Evolutionary conservation across 2,888 invertebrate species (phyloP).

Genomic region (Sabellastarte sp.): DNA sequence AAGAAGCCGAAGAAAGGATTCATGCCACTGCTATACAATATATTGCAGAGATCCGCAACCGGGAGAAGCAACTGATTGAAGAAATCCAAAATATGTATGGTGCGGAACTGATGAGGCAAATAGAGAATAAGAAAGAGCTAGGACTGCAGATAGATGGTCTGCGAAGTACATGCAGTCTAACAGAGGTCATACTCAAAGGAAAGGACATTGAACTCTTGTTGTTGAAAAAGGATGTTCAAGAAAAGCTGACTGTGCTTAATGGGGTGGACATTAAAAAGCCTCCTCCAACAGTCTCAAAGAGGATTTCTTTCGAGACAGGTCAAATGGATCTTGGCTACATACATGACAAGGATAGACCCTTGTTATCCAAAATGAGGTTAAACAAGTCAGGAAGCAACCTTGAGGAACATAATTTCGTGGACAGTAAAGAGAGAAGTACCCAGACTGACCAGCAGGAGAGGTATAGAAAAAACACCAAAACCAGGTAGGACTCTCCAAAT

Average conservation of each 20-base stretch:
- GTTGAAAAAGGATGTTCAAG: conserved; percentile 58
- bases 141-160: conserved; percentile 45
- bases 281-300: conserved; percentile 46
- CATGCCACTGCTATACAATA: conserved; percentile 55
- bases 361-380: too few species aligned
- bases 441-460: too few species aligned
- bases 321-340: conserved; percentile 51
- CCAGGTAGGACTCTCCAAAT: too few species aligned
- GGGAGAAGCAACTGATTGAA: conserved; percentile 56
- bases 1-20: conserved; percentile 55
- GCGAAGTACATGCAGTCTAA: conserved; percentile 58
- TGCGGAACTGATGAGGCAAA: conserved; percentile 52
- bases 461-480: too few species aligned
- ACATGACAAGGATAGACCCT: conserved; percentile 48
- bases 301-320: conserved; percentile 51
- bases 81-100: conserved; percentile 57
- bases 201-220: conserved; percentile 60
- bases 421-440: conserved; percentile 25
- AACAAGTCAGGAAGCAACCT: too few species aligned
- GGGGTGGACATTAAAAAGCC: conserved; percentile 50
- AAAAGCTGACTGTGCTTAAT: conserved; percentile 51
- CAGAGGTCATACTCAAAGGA: conserved; percentile 58
- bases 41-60: conserved; percentile 53
- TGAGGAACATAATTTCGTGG: too few species aligned
- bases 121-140: conserved; percentile 39